These are phyloP conservation scores for Plectus sambesii DNA, from an alignment of 1,140 invertebrate species.

Conservation along the genomic window DNA sequence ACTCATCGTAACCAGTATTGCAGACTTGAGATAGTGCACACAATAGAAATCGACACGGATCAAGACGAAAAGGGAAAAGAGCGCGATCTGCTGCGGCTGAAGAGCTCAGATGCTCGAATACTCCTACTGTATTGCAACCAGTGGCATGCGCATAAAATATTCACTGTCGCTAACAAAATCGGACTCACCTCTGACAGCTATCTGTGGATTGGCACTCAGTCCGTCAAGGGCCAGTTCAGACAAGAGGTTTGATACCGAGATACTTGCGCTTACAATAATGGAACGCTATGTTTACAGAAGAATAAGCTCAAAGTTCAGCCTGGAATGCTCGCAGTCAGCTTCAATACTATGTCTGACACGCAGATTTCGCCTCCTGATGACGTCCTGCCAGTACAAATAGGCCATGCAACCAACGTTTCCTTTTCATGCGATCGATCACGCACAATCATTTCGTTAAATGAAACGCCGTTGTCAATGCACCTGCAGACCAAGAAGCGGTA, in stretches of 20 bases:
- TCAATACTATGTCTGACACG: slow-evolving; percentile 39
- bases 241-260: slow-evolving; percentile 22
- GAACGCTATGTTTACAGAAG: slow-evolving; percentile 33
- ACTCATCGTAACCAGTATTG: no score
- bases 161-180: slow-evolving; percentile 24
- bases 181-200: slow-evolving; percentile 33
- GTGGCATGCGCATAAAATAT: slow-evolving; percentile 1
- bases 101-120: slow-evolving; percentile 78
- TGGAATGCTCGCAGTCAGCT: slow-evolving; percentile 9
- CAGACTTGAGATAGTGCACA: slow-evolving; percentile 37
- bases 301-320: not conserved
- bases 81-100: slow-evolving; percentile 54
- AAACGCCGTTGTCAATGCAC: no score
- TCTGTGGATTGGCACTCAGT: slow-evolving; percentile 43
- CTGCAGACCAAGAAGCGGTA: no score
- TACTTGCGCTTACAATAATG: slow-evolving; percentile 37
- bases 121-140: slow-evolving; percentile 73
- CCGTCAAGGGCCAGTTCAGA: slow-evolving; percentile 38
- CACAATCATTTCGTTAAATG: no score
- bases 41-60: slow-evolving; percentile 27
- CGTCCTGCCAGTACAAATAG: no score
- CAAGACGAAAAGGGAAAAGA: slow-evolving; percentile 24
- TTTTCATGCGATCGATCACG: no score
- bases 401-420: no score
- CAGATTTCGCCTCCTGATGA: no score